A percentile compares a stretch with the other conserved stretches of the same genome.
phyloP scores from a whole-genome alignment of 1,140 invertebrate genomes.

The Drosophila murphyi region DNA sequence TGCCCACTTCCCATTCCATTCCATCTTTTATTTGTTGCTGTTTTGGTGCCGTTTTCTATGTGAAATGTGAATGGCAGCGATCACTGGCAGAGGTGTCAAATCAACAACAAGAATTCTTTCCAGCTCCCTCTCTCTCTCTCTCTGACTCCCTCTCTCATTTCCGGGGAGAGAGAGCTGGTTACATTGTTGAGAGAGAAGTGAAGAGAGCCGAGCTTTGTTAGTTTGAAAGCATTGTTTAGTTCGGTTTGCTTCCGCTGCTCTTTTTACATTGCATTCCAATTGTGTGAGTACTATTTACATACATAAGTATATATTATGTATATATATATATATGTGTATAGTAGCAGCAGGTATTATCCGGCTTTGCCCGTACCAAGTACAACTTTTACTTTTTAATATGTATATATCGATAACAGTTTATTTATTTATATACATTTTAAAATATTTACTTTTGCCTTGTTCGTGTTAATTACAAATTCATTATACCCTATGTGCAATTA shows the following conservation, averaged over 20 bases:
- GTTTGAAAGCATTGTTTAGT: constrained; percentile 11
- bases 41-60: not conserved
- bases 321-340: too few species aligned
- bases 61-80: constrained; percentile 1
- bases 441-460: too few species aligned
- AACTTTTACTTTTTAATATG: not conserved
- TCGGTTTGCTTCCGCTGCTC: constrained; percentile 28
- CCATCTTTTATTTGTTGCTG: not conserved
- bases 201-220: constrained; percentile 14
- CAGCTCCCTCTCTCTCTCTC: not conserved
- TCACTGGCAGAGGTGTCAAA: constrained; percentile 1
- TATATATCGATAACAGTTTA: too few species aligned
- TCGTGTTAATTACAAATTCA: not conserved
- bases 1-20: constrained; percentile 12
- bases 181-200: not conserved
- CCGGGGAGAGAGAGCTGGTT: not conserved
- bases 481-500: not conserved
- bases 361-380: not conserved
- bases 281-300: too few species aligned
- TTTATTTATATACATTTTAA: too few species aligned
- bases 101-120: not conserved
- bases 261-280: constrained; percentile 6
- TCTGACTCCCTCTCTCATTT: not conserved
- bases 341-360: not conserved
- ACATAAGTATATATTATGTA: too few species aligned